Conservation (phyloP, 2,113 vertebrate genomes). For the Scomber scombrus region DNA sequence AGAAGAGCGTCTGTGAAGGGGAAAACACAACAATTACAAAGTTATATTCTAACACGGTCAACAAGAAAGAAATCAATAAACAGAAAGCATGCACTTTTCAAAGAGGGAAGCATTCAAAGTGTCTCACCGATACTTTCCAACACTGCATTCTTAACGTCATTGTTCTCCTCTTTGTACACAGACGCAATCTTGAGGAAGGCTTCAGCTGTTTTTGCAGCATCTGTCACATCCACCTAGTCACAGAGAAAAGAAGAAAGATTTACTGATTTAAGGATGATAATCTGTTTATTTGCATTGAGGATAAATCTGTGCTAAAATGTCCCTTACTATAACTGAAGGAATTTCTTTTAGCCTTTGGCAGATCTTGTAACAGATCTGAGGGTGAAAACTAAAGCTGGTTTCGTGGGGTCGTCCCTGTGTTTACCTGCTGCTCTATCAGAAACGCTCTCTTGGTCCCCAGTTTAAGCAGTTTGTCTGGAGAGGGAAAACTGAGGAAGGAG, state of each 20-base stretch:
- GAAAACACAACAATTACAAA: slow-evolving; percentile 16
- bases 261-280: not conserved
- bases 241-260: not conserved
- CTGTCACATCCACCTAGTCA: slow-evolving; percentile 89
- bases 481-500: slow-evolving; percentile 94
- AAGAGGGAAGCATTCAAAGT: not conserved
- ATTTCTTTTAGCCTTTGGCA: not conserved
- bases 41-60: not conserved
- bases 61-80: no score
- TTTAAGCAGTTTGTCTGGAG: slow-evolving; percentile 93
- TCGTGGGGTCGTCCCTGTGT: not conserved
- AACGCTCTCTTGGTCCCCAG: slow-evolving; percentile 89
- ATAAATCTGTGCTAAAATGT: no score
- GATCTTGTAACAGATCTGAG: not conserved
- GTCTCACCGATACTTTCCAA: slow-evolving; percentile 84
- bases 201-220: slow-evolving; percentile 89
- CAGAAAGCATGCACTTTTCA: not conserved
- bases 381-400: not conserved
- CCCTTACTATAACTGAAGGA: no score
- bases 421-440: slow-evolving; percentile 93
- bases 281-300: not conserved
- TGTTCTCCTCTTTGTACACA: slow-evolving; percentile 91
- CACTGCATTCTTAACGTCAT: slow-evolving; percentile 87
- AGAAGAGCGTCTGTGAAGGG: slow-evolving; percentile 89
- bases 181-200: slow-evolving; percentile 94